These are phyloP conservation scores for Artibeus jamaicensis DNA, from an alignment of 2,797 vertebrate species.

Conservation along the genomic window DNA sequence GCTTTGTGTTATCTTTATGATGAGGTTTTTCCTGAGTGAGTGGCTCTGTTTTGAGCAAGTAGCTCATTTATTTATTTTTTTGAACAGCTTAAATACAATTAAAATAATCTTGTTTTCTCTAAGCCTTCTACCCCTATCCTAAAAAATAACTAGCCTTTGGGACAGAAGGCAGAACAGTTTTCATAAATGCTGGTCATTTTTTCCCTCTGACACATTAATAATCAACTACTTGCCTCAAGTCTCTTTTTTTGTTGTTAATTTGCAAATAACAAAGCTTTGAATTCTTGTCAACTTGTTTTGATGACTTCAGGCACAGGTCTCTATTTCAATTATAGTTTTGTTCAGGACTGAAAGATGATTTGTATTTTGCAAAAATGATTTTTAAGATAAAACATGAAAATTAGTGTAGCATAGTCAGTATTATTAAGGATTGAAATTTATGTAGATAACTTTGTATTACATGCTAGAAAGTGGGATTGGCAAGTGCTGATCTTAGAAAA, in stretches of 20 bases:
- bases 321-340: slow-evolving; percentile 2
- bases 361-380: neutral
- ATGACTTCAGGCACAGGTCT: neutral
- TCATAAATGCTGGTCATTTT: neutral
- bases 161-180: neutral
- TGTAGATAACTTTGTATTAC: neutral
- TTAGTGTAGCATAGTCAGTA: neutral
- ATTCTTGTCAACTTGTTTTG: slow-evolving; percentile 18
- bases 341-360: neutral
- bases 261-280: neutral
- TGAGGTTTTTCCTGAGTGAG: slow-evolving; percentile 6
- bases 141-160: neutral
- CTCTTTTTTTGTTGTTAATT: slow-evolving; percentile 14
- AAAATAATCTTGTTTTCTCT: neutral
- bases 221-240: neutral
- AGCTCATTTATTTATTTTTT: slow-evolving; percentile 1
- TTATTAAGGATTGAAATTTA: slow-evolving; percentile 11
- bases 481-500: slow-evolving; percentile 2
- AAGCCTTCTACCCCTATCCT: neutral
- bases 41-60: neutral
- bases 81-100: slow-evolving; percentile 16
- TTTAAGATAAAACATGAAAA: slow-evolving; percentile 7
- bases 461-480: neutral
- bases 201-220: neutral
- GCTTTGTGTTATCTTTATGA: neutral